Evolutionary conservation across 2,888 invertebrate genomes (phyloP).

Genomic region (Melinopterus prodromus): DNA sequence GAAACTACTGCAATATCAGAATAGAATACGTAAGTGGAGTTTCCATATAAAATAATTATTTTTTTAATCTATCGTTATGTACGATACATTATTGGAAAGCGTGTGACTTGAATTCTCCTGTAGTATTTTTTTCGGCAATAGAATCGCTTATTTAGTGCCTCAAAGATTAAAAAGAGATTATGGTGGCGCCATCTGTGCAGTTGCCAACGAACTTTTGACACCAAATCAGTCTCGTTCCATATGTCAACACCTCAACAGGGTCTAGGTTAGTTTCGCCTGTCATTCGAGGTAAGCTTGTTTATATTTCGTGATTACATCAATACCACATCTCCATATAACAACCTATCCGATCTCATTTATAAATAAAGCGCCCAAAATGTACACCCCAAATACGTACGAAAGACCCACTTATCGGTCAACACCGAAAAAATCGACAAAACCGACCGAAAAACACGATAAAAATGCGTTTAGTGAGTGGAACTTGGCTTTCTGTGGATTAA

Average conservation of each 20-base stretch:
- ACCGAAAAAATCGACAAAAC: background rate
- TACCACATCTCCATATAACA: background rate
- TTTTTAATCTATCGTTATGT: too few species aligned
- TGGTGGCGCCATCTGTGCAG: too few species aligned
- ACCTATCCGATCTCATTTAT: background rate
- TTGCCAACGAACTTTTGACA: too few species aligned
- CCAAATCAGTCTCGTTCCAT: background rate
- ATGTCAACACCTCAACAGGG: background rate
- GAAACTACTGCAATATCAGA: too few species aligned
- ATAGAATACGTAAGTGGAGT: too few species aligned
- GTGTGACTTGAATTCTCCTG: too few species aligned
- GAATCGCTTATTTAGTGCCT: too few species aligned
- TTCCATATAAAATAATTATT: too few species aligned
- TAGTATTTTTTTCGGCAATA: too few species aligned
- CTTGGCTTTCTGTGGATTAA: slow-evolving; percentile 52
- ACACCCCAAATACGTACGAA: background rate
- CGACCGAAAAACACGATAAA: background rate
- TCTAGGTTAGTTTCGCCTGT: background rate
- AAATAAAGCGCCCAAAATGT: background rate
- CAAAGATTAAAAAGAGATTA: too few species aligned
- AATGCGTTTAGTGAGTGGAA: slow-evolving; percentile 50
- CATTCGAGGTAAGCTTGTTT: background rate
- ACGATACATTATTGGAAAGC: too few species aligned
- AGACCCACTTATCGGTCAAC: background rate
- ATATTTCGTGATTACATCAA: background rate